Conservation (phyloP, 2,113 vertebrate genomes). For the Parus major region DNA sequence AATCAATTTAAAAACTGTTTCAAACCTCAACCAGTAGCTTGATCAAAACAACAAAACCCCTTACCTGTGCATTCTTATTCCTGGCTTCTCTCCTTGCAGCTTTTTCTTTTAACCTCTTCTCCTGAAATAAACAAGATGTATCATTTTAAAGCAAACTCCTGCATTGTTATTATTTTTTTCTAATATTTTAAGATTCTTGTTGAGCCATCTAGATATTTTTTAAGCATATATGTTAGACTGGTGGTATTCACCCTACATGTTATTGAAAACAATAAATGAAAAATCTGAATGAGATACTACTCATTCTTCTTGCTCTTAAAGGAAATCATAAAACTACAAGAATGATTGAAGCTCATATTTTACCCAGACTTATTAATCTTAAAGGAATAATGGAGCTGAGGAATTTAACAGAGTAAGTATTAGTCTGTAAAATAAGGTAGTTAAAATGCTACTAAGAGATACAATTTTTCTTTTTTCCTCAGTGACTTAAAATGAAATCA, state of each 20-base stretch:
- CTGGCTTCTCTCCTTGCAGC: slow-evolving; percentile 80
- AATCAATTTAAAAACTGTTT: background rate
- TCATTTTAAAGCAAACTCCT: background rate
- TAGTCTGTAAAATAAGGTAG: background rate
- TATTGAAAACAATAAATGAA: background rate
- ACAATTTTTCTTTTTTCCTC: background rate
- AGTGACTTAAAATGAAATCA: background rate
- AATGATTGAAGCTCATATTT: background rate
- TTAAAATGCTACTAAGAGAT: background rate
- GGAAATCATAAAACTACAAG: background rate
- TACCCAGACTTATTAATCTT: background rate
- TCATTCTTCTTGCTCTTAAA: background rate
- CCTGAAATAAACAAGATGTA: slow-evolving; percentile 69
- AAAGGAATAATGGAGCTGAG: background rate
- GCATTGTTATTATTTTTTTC: background rate
- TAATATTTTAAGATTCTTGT: background rate
- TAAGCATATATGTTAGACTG: background rate
- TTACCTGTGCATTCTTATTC: slow-evolving; percentile 76
- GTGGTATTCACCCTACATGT: background rate
- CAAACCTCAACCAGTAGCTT: background rate
- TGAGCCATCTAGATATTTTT: background rate
- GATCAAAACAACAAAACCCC: slow-evolving; percentile 13
- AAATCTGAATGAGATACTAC: background rate
- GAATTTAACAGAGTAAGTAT: background rate
- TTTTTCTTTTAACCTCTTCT: slow-evolving; percentile 84